Percentiles rank a stretch among this genome's conserved stretches.
phyloP scores from a whole-genome alignment of 2,113 vertebrate species.

The Dascyllus trimaculatus region DNA sequence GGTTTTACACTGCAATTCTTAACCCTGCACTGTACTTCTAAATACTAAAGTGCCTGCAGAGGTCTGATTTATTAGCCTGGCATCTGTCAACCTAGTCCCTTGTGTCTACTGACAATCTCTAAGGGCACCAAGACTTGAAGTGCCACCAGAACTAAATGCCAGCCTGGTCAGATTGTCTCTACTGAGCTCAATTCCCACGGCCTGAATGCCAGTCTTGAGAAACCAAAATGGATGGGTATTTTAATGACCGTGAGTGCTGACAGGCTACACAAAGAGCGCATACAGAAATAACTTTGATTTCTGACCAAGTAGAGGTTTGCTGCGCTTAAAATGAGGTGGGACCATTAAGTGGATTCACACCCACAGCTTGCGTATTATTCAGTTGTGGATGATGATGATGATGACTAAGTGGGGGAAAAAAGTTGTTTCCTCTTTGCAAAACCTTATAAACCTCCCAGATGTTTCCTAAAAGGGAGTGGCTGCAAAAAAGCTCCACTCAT shows the following conservation, averaged over 20 bases:
- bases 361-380: slow-evolving; percentile 14
- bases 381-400: slow-evolving; percentile 1
- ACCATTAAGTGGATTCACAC: slow-evolving; percentile 21
- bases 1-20: no score
- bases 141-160: slow-evolving; percentile 32
- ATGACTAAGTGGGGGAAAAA: slow-evolving; percentile 4
- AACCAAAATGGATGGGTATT: slow-evolving; percentile 45
- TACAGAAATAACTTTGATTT: slow-evolving; percentile 42
- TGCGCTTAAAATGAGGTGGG: slow-evolving; percentile 13
- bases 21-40: no score
- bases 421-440: slow-evolving; percentile 31
- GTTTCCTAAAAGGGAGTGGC: slow-evolving; percentile 43
- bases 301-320: neutral
- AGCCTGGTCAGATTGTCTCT: slow-evolving; percentile 14
- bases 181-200: slow-evolving; percentile 49
- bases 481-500: slow-evolving; percentile 16
- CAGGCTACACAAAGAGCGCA: slow-evolving; percentile 47
- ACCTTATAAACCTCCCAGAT: slow-evolving; percentile 36
- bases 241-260: slow-evolving; percentile 43
- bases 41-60: neutral
- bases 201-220: slow-evolving; percentile 27
- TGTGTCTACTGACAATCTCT: slow-evolving; percentile 16
- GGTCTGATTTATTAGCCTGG: slow-evolving; percentile 33
- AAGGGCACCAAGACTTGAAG: slow-evolving; percentile 4
- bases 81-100: slow-evolving; percentile 23